Evolutionary conservation across 2,797 vertebrate genomes (phyloP).

Genomic region (Furcifer pardalis): DNA sequence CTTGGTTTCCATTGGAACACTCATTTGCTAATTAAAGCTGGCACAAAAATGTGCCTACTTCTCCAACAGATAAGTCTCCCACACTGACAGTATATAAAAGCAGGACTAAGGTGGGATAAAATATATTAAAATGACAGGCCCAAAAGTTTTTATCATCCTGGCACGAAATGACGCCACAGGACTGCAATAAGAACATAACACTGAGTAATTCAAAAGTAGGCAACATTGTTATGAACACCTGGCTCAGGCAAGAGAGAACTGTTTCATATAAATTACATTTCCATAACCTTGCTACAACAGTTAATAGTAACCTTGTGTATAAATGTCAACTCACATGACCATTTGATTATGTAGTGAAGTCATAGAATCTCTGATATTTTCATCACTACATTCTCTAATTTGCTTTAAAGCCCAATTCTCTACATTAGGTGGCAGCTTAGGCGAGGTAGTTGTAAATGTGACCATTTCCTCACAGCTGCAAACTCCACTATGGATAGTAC

Average conservation of each 20-base stretch:
- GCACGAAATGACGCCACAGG: neutral
- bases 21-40: neutral
- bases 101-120: neutral
- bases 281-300: neutral
- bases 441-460: neutral
- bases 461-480: neutral
- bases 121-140: conserved; percentile 11
- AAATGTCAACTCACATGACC: neutral
- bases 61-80: conserved; percentile 23
- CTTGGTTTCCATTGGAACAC: neutral
- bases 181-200: accelerated
- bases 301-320: neutral
- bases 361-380: neutral
- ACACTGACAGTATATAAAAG: conserved; percentile 36
- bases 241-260: neutral
- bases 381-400: neutral
- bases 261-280: neutral
- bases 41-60: neutral
- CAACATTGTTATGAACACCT: neutral
- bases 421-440: neutral
- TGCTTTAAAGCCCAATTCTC: neutral
- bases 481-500: no score
- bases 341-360: neutral
- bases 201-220: accelerated
- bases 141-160: neutral